phyloP scores from a whole-genome alignment of 1,140 invertebrate species.

The Drosophila pachea region DNA sequence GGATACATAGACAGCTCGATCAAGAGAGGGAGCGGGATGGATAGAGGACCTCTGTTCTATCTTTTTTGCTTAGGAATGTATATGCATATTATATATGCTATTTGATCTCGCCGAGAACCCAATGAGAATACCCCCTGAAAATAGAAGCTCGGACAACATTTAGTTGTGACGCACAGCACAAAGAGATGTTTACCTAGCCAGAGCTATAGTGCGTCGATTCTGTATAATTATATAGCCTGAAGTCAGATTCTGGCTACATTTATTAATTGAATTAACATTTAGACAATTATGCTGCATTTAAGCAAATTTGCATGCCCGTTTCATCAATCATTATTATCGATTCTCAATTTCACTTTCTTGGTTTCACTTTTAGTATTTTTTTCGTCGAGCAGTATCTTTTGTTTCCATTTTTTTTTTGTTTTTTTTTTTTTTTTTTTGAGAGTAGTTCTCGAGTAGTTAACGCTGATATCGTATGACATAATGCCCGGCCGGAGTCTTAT shows the following conservation, averaged over 20 bases:
- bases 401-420: neutral
- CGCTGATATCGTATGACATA: constrained; percentile 50
- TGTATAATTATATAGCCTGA: constrained; percentile 42
- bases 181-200: constrained; percentile 15
- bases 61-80: too few relatives aligned
- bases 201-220: neutral
- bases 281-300: constrained; percentile 70
- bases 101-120: too few relatives aligned
- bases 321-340: constrained; percentile 69
- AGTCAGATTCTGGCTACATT: constrained; percentile 34
- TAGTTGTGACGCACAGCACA: neutral
- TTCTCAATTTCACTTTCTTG: constrained; percentile 64
- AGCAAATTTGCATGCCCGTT: constrained; percentile 60
- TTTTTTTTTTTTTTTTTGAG: constrained; percentile 42
- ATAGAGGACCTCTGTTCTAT: too few relatives aligned
- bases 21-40: too few relatives aligned
- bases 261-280: constrained; percentile 69
- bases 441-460: too few relatives aligned
- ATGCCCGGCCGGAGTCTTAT: constrained; percentile 31
- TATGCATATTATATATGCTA: too few relatives aligned
- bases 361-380: constrained; percentile 63
- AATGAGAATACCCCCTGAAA: too few relatives aligned
- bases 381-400: neutral
- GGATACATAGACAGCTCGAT: too few relatives aligned
- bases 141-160: too few relatives aligned